These are phyloP conservation scores for Sylvia borin DNA, from an alignment of 2,797 vertebrate genomes.

Conservation along the genomic window DNA sequence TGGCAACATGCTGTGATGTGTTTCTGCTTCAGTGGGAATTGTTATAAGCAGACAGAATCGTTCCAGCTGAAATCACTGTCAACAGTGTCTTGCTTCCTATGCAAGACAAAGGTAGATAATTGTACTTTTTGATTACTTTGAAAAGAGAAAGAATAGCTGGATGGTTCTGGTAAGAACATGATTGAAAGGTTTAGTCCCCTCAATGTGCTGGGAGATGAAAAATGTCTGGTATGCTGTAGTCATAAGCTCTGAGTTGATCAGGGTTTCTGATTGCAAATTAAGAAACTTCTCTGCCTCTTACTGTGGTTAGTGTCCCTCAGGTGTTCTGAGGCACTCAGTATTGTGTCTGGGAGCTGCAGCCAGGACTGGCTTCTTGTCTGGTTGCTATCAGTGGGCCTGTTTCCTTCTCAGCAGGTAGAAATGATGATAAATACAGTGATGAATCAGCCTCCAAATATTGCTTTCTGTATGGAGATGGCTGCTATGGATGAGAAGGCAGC, in stretches of 20 bases:
- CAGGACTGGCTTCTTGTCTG: background rate
- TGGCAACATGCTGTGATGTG: background rate
- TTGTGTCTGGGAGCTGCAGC: background rate
- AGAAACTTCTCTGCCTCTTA: background rate
- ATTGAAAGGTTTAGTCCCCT: background rate
- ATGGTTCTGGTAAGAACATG: background rate
- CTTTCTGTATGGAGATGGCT: slow-evolving; percentile 28
- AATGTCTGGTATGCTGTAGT: background rate
- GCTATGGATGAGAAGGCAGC: slow-evolving; percentile 29
- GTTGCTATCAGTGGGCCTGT: background rate
- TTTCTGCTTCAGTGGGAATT: slow-evolving; percentile 8
- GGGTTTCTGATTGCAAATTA: background rate
- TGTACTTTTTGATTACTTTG: background rate
- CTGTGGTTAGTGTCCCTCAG: background rate
- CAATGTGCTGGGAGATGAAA: background rate
- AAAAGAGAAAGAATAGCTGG: background rate
- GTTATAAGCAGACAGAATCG: background rate
- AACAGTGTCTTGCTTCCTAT: background rate
- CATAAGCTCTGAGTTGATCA: background rate
- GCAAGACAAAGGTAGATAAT: background rate
- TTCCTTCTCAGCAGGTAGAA: slow-evolving; percentile 41
- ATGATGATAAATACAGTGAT: slow-evolving; percentile 42
- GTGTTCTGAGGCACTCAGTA: background rate
- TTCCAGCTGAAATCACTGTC: background rate
- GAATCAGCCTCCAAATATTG: slow-evolving; percentile 54